Percentiles rank a stretch among this genome's conserved stretches.
Conservation (phyloP, 2,113 vertebrate genomes). For the Albula glossodonta region DNA sequence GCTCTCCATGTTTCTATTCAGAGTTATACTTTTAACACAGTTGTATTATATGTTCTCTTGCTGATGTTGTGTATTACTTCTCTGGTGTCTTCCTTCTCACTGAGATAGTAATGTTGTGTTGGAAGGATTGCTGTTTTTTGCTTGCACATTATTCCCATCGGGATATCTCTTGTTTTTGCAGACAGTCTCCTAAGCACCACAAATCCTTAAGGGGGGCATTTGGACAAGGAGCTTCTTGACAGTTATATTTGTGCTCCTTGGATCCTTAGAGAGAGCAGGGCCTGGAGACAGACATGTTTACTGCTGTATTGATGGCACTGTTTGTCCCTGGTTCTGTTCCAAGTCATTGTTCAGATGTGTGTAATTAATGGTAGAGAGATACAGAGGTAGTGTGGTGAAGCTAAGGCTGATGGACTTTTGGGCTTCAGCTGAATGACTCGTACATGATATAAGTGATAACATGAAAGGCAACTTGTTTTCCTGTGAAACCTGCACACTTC, state of each 20-base stretch:
- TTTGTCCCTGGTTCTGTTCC: neutral
- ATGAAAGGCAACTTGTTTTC: too few relatives aligned
- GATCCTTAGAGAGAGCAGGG: constrained; percentile 32
- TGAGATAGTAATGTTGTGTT: constrained; percentile 25
- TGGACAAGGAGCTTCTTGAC: constrained; percentile 51
- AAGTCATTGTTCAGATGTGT: neutral
- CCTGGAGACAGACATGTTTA: constrained; percentile 14
- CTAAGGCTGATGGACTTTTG: neutral
- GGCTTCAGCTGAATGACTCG: neutral
- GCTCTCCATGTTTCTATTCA: neutral
- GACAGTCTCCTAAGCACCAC: constrained; percentile 65
- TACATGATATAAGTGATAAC: neutral
- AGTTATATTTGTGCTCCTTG: constrained; percentile 27
- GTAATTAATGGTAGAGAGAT: neutral
- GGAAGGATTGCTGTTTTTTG: neutral
- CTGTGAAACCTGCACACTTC: too few relatives aligned
- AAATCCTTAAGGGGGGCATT: constrained; percentile 62
- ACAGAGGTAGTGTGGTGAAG: neutral
- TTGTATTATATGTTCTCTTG: constrained; percentile 16
- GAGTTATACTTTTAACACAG: neutral
- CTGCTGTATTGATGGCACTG: neutral
- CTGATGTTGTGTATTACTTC: constrained; percentile 23
- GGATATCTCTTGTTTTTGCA: constrained; percentile 46
- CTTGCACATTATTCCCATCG: neutral
- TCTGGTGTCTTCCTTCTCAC: constrained; percentile 46